Base-by-base conservation (phyloP, 64 coral and sea anemone genomes). In the Orbicella faveolata region DNA sequence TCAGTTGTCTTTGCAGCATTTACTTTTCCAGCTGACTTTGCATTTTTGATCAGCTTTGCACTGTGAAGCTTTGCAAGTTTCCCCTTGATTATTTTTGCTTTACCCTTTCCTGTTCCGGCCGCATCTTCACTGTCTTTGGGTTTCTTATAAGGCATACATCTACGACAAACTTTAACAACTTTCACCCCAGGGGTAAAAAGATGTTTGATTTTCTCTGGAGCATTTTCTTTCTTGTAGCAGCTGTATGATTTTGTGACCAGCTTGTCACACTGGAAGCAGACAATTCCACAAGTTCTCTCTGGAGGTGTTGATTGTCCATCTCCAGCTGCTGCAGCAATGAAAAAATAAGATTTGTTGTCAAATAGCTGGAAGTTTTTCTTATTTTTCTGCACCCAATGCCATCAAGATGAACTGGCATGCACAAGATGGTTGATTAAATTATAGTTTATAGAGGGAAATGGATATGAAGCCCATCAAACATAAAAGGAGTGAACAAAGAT, bases 71-170 rank as follows among this genome's bases (percentile, higher is more conserved):
- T 92, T 14, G 86, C 48, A 77, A 92, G 41, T 78, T 92, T 92
- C 11, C 74, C 67, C 16, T 87, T 76, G 5, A 80, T 1, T 9
- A 80, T 74, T 55, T 92, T 92, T 12, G 36, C 75, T 77, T 95
- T 95, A 2, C 51, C 75, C 18, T 95, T 95, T 17, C 57, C 34
- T n/a, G 65, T 63, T 87, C 89, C 89, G 0, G 91, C 7, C 0
- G 35, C 70, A 5, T 75, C 75, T 3, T 51, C 78, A 23, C 78
- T 83, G 19, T 88, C 94, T 89, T 94, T 97, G 7, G 95, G 95
- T 69, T 97, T 97, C 84, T 97, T 97, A 74, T 97, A 97, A 23
- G 95, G 95, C 73, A 97, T 89, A 55, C 95, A 97, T 39, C 89
- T 88, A 11, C 95, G 92, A 57, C 95, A 97, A 74, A 97, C 95